These are phyloP conservation scores for Spatulosminthurus flaviceps DNA, from an alignment of 2,888 invertebrate genomes.

Conservation along the genomic window DNA sequence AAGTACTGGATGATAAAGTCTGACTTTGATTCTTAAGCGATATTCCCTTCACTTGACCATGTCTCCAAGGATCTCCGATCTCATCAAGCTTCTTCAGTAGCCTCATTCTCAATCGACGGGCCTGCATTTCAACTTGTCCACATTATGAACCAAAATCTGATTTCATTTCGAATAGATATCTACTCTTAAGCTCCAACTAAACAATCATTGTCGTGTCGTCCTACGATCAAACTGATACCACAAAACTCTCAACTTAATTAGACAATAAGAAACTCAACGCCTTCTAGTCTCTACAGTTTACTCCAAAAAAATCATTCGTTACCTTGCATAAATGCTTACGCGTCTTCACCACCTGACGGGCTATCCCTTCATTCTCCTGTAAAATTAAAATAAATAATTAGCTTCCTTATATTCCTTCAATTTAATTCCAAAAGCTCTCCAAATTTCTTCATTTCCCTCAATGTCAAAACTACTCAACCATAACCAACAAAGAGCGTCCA, in stretches of 20 bases:
- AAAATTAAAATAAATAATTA: too few relatives aligned
- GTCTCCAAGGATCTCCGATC: conserved; percentile 49
- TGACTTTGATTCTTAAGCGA: conserved; percentile 40
- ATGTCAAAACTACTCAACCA: background rate
- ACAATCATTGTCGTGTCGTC: too few relatives aligned
- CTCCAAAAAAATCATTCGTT: too few relatives aligned
- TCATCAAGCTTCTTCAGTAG: conserved; percentile 51
- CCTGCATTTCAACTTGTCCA: conserved; percentile 28
- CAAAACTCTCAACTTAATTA: background rate
- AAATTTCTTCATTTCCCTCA: too few relatives aligned
- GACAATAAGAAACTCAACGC: too few relatives aligned
- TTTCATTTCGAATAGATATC: background rate
- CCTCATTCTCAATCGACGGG: conserved; percentile 47
- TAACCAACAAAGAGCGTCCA: too few relatives aligned
- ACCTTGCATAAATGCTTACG: conserved; percentile 47
- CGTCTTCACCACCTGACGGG: conserved; percentile 45
- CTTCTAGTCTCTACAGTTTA: too few relatives aligned
- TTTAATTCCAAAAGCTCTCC: too few relatives aligned
- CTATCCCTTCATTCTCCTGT: conserved; percentile 51
- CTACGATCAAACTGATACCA: too few relatives aligned
- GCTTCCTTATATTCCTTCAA: too few relatives aligned
- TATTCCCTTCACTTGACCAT: conserved; percentile 34
- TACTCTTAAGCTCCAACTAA: background rate
- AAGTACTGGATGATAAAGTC: conserved; percentile 11
- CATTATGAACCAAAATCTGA: background rate